A percentile compares a stretch with the other conserved stretches of the same genome.
Evolutionary conservation across 2,113 vertebrate species (phyloP).

Genomic region (Neogale vison): DNA sequence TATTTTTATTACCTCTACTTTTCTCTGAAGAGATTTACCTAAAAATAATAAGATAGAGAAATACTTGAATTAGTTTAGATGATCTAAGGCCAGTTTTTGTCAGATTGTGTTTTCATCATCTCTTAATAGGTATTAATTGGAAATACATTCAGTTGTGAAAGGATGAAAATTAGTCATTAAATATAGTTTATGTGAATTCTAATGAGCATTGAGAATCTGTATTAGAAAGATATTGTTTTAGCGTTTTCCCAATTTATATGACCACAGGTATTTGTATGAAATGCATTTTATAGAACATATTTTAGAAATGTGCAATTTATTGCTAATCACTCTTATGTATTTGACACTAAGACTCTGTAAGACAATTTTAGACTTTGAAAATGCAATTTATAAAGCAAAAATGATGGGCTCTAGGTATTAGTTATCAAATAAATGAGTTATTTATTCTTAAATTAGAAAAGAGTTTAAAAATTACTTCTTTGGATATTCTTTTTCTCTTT

Average conservation of each 20-base stretch:
- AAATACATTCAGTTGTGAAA: neutral
- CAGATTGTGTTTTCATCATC: neutral
- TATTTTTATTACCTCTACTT: neutral
- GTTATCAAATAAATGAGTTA: neutral
- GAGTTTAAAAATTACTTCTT: neutral
- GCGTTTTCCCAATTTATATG: neutral
- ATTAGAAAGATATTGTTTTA: neutral
- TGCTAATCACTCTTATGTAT: neutral
- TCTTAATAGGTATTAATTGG: neutral
- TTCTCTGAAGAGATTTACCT: neutral
- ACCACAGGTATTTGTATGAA: neutral
- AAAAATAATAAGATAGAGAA: neutral
- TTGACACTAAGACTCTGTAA: neutral
- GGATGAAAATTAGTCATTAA: neutral
- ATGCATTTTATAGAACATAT: neutral
- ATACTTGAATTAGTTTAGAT: neutral
- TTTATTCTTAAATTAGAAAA: conserved; percentile 27
- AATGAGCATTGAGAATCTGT: neutral
- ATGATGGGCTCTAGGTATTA: neutral
- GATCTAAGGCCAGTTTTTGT: neutral
- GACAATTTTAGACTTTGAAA: neutral
- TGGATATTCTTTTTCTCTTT: neutral
- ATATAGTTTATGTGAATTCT: neutral
- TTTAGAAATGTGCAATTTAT: neutral
- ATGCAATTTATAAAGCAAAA: neutral